phyloP scores from a whole-genome alignment of 2,888 invertebrate species.

The Alitta virens region DNA sequence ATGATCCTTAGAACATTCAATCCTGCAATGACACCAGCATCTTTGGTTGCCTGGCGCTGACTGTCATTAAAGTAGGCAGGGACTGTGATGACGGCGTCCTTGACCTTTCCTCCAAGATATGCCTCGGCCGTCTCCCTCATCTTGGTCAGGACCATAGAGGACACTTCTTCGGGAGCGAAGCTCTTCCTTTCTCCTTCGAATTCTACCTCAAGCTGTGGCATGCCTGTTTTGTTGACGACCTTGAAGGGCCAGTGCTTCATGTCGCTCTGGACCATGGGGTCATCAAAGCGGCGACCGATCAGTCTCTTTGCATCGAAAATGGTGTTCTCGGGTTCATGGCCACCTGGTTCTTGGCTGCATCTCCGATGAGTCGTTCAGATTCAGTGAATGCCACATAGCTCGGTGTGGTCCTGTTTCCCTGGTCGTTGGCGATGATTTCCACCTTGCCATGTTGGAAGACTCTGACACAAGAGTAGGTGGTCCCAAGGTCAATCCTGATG shows the following conservation, averaged over 20 bases:
- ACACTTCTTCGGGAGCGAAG: conserved; percentile 87
- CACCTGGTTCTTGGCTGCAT: conserved; percentile 61
- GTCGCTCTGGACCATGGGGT: conserved; percentile 73
- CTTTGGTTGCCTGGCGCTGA: conserved; percentile 71
- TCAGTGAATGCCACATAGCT: conserved; percentile 73
- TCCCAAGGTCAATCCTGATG: conserved; percentile 88
- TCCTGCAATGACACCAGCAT: conserved; percentile 80
- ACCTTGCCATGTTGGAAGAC: conserved; percentile 60
- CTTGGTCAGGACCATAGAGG: conserved; percentile 86
- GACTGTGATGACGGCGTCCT: conserved; percentile 52
- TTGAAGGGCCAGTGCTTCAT: conserved; percentile 79
- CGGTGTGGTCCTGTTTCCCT: conserved; percentile 72
- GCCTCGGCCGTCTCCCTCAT: conserved; percentile 71
- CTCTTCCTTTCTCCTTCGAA: conserved; percentile 85
- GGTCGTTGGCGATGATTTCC: conserved; percentile 61
- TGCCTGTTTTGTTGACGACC: conserved; percentile 39
- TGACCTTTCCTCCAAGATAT: conserved; percentile 61
- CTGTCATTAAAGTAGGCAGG: conserved; percentile 57
- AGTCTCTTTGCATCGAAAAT: conserved; percentile 64
- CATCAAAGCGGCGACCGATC: conserved; percentile 78
- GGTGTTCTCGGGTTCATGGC: conserved; percentile 73
- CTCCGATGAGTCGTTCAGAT: conserved; percentile 59
- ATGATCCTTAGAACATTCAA: conserved; percentile 80
- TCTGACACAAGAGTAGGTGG: conserved; percentile 70
- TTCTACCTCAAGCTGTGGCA: conserved; percentile 29